Base-by-base conservation (phyloP, 2,888 invertebrate species). In the Drosophila incognita region DNA sequence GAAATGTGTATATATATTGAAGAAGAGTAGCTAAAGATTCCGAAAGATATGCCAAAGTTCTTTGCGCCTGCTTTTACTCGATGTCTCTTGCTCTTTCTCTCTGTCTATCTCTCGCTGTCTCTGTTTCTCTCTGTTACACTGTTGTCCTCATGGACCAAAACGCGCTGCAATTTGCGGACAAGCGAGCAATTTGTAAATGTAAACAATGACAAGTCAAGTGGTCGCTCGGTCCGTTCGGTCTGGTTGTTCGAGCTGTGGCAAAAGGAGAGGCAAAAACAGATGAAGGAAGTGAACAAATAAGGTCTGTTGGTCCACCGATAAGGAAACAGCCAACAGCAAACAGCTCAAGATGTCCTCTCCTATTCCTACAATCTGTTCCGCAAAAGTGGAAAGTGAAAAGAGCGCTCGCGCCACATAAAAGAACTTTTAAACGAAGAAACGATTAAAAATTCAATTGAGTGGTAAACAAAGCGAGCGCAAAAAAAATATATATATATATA, bases 361-460 rank as follows among this genome's bases (percentile, higher is more conserved):
- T 18, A 31, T 29, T 52, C 21, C 31, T 21, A 11, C 27, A 58
- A 58, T 29, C 59, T 62, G 52, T 46, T 67, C 49, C 59, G 42
- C 53, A 2, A 29, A 64, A 71, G 73, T 38, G 62, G 54, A 74
- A 81, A 74, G 74, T 78, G 83, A 83, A 78, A 78, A 73, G 78
- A 54, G 73, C 64, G 71, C 36, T 69, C 65, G 62, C 60, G 69
- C 66, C 40, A 66, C 68, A 63, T 56, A 70, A 82, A 83, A 83
- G 72, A 83, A 85, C 81, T 79, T 65, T 88, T 82, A 79, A 90
- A 74, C 65, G 75, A 66, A 79, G 74, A 78, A 90, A 82, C 90
- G 90, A 90, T 91, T 91, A 91, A 90, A 91, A 90, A 88, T 88
- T 84, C 85, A 88, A 90, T 90, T 89, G 87, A 83, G 82, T 81